Conservation (phyloP, 2,888 invertebrate genomes). For the Ophioninae sp. region DNA sequence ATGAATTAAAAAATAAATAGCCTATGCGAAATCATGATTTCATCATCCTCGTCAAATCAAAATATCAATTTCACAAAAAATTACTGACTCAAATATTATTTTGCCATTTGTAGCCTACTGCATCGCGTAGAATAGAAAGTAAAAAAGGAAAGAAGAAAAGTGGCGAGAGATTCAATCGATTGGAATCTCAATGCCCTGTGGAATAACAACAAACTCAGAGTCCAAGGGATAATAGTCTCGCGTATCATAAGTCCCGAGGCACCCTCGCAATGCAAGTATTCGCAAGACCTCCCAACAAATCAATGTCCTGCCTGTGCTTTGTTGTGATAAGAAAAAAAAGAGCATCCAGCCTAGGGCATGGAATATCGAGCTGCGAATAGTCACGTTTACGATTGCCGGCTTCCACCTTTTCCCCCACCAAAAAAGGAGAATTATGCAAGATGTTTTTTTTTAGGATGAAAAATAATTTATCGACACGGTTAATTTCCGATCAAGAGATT, state of each 20-base stretch:
- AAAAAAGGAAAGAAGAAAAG: too few species aligned
- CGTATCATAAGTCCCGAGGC: neutral
- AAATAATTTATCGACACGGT: neutral
- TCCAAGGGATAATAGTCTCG: conserved; percentile 10
- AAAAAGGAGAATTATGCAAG: too few species aligned
- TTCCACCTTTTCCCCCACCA: neutral
- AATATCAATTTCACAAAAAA: too few species aligned
- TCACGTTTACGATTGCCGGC: neutral
- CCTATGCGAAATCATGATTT: too few species aligned
- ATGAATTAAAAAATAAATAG: too few species aligned
- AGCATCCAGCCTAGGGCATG: neutral
- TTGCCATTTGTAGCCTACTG: too few species aligned
- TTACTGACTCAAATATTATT: too few species aligned
- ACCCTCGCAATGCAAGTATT: neutral
- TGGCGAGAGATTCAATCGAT: neutral
- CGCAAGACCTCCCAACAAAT: neutral
- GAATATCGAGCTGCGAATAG: neutral
- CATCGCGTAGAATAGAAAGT: too few species aligned
- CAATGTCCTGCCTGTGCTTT: neutral
- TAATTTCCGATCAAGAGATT: neutral
- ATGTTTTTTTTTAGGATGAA: neutral
- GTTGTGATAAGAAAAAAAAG: neutral
- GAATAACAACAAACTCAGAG: conserved; percentile 2
- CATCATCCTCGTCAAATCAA: too few species aligned
- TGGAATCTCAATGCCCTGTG: neutral